Evolutionary conservation across 1,140 invertebrate genomes (phyloP), one percentile per base, ranked within the genome.

Genomic region (Dufourea novaeangliae): DNA sequence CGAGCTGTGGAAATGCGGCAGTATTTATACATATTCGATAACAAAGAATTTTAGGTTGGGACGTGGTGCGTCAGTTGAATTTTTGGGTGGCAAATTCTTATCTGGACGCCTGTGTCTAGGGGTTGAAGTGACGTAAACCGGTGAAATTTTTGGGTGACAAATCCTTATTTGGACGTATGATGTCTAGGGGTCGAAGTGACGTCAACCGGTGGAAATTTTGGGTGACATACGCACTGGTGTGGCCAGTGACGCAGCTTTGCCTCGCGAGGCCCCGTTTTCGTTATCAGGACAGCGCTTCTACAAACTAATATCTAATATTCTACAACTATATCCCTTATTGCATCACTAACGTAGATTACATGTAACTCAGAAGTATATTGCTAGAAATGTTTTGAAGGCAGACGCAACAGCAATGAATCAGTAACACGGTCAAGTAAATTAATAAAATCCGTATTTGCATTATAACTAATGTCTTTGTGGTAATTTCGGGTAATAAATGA

Each of bases 231-330:
- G 56, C 41, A 56, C 73, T 66, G 50, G 59, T 29, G 64, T 57
- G 44, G 63, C 67, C 83, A 84, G 81, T 72, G 54, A 20, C 81
- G 82, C 37, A 50, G 52, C 77, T 32, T 25, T 8, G 22, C 5
- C 4, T n/a, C 8, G 27, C 69, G 20, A 78, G 27, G 37, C 54
- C 61, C 37, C 25, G 20, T 11, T 14, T 32, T n/a, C 11, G 2
- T 12, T 12, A 1, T 56, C 17, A 0, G 17, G 20, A 14, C 5
- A 14, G 27, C 32, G 6, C 14, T 22, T 39, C 11, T 0, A 29
- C 57, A 34, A 8, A 22, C 7, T 34, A 1, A 29, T 20, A 0
- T 39, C 4, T 10, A 22, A 32, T 20, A 7, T 62, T 54, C n/a
- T 29, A 39, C 27, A 75, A 75, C 10, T 57, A 34, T 17, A 2